Evolutionary conservation across 2,797 vertebrate species (phyloP), one percentile per base, ranked within the genome.

Genomic region (Eremophila alpestris): DNA sequence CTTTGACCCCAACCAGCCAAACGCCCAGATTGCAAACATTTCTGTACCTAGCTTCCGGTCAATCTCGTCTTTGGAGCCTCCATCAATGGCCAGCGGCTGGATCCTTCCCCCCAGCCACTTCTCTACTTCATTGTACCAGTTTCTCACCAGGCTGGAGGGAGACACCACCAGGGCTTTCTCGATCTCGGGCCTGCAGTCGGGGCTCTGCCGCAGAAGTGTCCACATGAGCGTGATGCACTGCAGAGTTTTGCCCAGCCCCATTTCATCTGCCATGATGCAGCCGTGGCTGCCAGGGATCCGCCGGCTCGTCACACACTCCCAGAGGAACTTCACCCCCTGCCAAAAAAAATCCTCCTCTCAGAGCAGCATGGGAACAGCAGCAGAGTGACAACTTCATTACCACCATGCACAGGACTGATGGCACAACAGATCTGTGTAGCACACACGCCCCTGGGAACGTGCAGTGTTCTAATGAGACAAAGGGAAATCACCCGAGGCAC

Each of bases 261-360:
- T 99, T 96, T 99, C 99, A 1, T 99, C 99, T 13, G 99, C 99
- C 99, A 99, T 99, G 97, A 99, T 99, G 94, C 99, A 99, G 92
- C 99, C 99, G 0, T 98, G 98, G 8, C 99, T 99, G 19, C 97
- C 98, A 0, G 98, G 92, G 74, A 99, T 99, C 43, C 99, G 97
- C 36, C 98, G 96, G n/a, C 99, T 98, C 0, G 98, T 99, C 96
- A 99, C 99, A 79, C 99, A 99, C 52, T 99, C 99, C 99, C 99
- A 99, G 49, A 99, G 98, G 97, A 99, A 99, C 96, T 98, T 99
- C 85, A 99, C 99, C 54, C 99, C 99, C 99, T 99, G 92, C 30
- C 89, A 84, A 87, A 36, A 36, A 38, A 18, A 85, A 92, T 32
- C 11, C 11, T 84, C 86, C 64, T 73, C 27, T 94, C 79, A 81